Evolutionary conservation across 1,140 invertebrate species (phyloP).

Genomic region (Sycophila sp.): DNA sequence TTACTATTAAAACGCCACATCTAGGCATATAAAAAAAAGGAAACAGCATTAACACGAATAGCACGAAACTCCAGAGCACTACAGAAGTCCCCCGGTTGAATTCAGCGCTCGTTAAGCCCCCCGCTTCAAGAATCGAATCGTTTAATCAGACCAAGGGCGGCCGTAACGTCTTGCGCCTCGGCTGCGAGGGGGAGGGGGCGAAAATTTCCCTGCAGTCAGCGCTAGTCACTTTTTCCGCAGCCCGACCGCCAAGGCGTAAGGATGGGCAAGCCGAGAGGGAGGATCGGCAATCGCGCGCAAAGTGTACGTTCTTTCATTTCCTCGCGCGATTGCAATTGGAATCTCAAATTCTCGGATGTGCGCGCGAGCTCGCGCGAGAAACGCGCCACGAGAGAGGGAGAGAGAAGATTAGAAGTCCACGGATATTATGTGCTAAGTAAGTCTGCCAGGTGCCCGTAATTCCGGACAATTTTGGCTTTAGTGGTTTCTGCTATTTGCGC

Average conservation of each 20-base stretch:
- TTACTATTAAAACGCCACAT: no score
- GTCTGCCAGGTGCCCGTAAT: slow-evolving; percentile 53
- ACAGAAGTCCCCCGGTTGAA: no score
- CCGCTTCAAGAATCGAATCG: neutral
- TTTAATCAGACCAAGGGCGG: neutral
- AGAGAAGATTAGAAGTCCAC: slow-evolving; percentile 37
- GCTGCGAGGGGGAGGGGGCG: no score
- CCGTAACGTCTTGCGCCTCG: neutral
- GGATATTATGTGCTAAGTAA: slow-evolving; percentile 56
- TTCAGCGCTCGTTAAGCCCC: no score
- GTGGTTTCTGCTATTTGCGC: slow-evolving; percentile 62
- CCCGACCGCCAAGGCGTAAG: no score
- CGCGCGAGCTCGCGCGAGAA: neutral
- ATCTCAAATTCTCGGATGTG: slow-evolving; percentile 28
- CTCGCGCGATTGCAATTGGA: slow-evolving; percentile 33
- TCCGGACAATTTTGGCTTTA: slow-evolving; percentile 62
- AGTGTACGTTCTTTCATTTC: slow-evolving; percentile 36
- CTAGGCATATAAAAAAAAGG: no score
- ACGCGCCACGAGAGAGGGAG: no score
- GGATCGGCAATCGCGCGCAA: neutral
- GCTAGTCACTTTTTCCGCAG: neutral
- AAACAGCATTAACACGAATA: neutral
- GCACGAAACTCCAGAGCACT: no score
- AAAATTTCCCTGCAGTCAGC: neutral
- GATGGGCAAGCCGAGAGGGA: no score